Evolutionary conservation across 2,797 vertebrate species (phyloP), one percentile per base, ranked within the genome.

Genomic region (Brachyalestes nurse): DNA sequence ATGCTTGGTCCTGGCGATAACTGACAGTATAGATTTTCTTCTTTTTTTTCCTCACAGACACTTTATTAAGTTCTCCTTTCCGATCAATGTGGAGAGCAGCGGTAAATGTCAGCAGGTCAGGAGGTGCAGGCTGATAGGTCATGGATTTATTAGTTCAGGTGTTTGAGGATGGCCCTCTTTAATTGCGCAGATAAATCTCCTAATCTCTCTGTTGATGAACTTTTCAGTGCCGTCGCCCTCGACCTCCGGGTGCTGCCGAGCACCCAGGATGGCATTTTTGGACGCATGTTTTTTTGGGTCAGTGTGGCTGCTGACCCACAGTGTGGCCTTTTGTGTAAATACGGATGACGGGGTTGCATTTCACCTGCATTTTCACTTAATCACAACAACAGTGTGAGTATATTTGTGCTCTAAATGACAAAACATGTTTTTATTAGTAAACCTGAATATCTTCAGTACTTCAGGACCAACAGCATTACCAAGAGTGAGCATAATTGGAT

Each of bases 101-200:
- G 51, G 51, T 38, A 70, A 69, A 78, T 62, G 71, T 57, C 77
- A 78, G 73, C 53, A 82, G 72, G 81, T 82, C 57, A 82, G 57
- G 38, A 49, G 76, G 61, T 55, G 74, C 13, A 67, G 62, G 71
- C 72, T 62, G 65, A 65, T 16, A 45, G 76, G 81, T 84, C 82
- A 72, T 28, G 42, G 53, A 78, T 77, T 40, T 78, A 78, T 78
- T 62, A 82, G 71, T 75, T 70, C 57, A 62, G 72, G 45, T 70
- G 81, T 70, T 75, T 70, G 71, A 45, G 53, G 76, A 53, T 61
- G 40, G 61, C 16, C 10, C 4, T 47, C 1, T 62, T 69, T 17
- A 19, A 47, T 58, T 23, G 38, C 57, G 25, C 1, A 23, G 75
- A 77, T 81, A n/a, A 14, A 53, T 53, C 6, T 58, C 13, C 61